Base-by-base conservation (phyloP, 1,140 invertebrate species). In the Drosophila ananassae region DNA sequence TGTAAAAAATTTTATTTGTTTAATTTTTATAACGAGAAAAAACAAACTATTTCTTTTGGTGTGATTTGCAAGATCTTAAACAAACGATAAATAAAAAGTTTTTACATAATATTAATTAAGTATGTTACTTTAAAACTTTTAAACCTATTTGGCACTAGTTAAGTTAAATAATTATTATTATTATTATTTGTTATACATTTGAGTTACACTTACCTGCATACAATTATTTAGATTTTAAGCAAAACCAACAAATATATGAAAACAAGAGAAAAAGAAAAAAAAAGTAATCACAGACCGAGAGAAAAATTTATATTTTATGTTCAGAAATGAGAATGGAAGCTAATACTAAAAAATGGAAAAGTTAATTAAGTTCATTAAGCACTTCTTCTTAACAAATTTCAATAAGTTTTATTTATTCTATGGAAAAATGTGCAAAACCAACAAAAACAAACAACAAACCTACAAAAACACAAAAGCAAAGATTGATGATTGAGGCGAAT, bases 21-120 rank as follows among this genome's bases (percentile, higher is more conserved):
- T 73, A 68, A 13, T 9, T 63, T 67, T 67, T 51, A 67, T 67
- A 48, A 69, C 66, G 24, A 68, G 51, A 68, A 69, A 53, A 37
- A 69, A 17, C 17, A 17, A 67, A 66, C 55, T 64, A 84, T 75
- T 69, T 79, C 75, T 77, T 79, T 89, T 87, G 78, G 78, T 89
- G 83, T 87, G 82, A 87, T 87, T 79, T 87, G 78, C 71, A 79
- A 87, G 82, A 87, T 87, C 82, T 87, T 87, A 79, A 81, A 87
- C 21, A 74, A 67, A 51, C 37, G 63, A 74, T 44, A 74, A 68
- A 60, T 28, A 56, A 55, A 75, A 75, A 56, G 44, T 32, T 76
- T 59, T 59, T 69, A 22, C 30, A 48, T 68, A 48, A 69, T 54
- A 67, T 51, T 67, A 67, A 47, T 48, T 30, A 68, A 55, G 54